These are phyloP conservation scores for Halcyon leucocephala DNA, from an alignment of 2,797 vertebrate genomes.

Conservation along the genomic window DNA sequence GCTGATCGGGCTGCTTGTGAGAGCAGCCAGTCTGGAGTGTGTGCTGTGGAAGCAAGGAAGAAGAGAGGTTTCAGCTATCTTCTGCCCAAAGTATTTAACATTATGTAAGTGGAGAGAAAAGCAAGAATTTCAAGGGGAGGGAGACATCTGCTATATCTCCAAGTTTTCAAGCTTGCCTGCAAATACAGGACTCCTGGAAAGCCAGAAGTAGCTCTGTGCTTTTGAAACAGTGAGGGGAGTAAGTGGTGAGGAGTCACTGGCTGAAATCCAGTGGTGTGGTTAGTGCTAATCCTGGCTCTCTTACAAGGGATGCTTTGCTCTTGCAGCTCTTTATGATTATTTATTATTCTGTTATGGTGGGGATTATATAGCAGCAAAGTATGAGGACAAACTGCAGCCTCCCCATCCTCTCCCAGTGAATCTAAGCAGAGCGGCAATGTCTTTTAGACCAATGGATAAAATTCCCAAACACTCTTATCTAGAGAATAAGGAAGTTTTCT, in stretches of 20 bases:
- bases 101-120: conserved; percentile 53
- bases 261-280: conserved; percentile 18
- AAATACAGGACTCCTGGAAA: conserved; percentile 22
- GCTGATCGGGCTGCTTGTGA: conserved; percentile 43
- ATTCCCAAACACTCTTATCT: neutral
- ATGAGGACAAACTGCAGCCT: neutral
- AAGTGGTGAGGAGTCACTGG: conserved; percentile 36
- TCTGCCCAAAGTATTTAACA: conserved; percentile 62
- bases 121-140: conserved; percentile 22
- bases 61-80: conserved; percentile 8
- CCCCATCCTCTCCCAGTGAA: neutral
- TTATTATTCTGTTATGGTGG: neutral
- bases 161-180: conserved; percentile 31
- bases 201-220: neutral
- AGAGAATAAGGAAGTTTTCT: neutral
- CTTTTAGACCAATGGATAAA: neutral
- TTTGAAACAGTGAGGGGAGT: neutral
- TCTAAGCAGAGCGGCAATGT: neutral
- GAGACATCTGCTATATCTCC: conserved; percentile 56
- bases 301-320: neutral
- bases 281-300: conserved; percentile 2
- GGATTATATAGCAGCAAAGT: neutral
- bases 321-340: neutral
- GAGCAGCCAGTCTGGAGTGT: conserved; percentile 38
- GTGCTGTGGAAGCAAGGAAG: conserved; percentile 21